Evolutionary conservation across 2,113 vertebrate genomes (phyloP).

Genomic region (Xenopus laevis): DNA sequence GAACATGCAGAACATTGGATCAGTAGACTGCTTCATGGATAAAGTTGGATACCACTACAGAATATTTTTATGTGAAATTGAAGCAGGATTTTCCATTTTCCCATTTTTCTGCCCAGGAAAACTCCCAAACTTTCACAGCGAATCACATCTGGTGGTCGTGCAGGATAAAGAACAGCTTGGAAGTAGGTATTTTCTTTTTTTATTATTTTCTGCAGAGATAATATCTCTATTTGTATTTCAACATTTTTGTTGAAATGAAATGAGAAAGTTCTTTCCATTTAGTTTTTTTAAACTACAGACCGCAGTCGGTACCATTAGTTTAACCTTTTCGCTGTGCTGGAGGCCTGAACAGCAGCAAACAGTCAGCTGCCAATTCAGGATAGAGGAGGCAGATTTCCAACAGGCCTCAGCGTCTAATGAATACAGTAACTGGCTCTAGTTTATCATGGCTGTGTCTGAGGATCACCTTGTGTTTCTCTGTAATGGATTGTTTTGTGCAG

Average conservation of each 20-base stretch:
- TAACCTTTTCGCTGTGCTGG: background rate
- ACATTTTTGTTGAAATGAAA: background rate
- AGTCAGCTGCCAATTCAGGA: background rate
- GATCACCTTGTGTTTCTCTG: conserved; percentile 33
- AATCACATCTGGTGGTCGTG: background rate
- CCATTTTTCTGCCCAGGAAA: too few relatives aligned
- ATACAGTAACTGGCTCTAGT: conserved; percentile 16
- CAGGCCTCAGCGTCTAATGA: conserved; percentile 9
- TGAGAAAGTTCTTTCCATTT: background rate
- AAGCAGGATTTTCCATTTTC: background rate
- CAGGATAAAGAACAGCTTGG: background rate
- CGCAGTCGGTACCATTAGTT: background rate
- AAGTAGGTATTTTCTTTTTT: too few relatives aligned
- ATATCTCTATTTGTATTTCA: too few relatives aligned
- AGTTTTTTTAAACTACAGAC: background rate
- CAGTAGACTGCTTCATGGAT: too few relatives aligned
- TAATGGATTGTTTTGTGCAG: conserved; percentile 41
- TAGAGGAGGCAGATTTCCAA: background rate
- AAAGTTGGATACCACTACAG: too few relatives aligned
- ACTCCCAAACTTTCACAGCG: background rate
- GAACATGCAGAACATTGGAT: too few relatives aligned
- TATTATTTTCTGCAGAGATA: too few relatives aligned
- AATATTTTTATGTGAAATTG: background rate
- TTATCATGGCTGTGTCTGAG: conserved; percentile 19
- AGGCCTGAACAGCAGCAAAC: background rate